Evolutionary conservation across 2,113 vertebrate genomes (phyloP).

Genomic region (Oncorhynchus kisutch): DNA sequence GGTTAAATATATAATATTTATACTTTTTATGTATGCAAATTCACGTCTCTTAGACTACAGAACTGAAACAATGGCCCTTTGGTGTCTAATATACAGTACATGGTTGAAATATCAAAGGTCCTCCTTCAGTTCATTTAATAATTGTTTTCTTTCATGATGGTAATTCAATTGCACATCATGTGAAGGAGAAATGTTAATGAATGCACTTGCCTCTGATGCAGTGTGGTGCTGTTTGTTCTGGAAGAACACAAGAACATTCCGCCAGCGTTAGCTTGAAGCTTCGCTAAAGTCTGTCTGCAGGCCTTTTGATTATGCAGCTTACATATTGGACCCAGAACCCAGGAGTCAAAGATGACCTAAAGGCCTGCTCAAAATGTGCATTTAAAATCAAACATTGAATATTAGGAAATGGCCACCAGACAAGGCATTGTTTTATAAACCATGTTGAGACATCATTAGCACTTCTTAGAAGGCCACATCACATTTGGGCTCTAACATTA

Average conservation of each 20-base stretch:
- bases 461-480: neutral
- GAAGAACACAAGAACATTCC: constrained; percentile 41
- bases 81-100: neutral
- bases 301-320: neutral
- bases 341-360: too few species aligned
- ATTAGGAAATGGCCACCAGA: neutral
- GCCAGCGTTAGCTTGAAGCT: constrained; percentile 1
- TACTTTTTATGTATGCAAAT: neutral
- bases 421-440: neutral
- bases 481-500: neutral
- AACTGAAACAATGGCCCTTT: neutral
- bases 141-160: constrained; percentile 2
- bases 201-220: constrained; percentile 16
- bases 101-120: constrained; percentile 11
- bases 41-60: neutral
- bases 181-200: constrained; percentile 38
- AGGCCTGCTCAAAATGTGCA: neutral
- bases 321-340: neutral
- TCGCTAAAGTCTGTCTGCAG: neutral
- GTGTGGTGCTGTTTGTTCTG: constrained; percentile 19
- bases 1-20: neutral
- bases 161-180: constrained; percentile 5
- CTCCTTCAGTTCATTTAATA: neutral
- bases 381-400: neutral
- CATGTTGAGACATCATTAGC: neutral